Conservation (phyloP, 2,113 vertebrate species). For the Megaceryle torquata region DNA sequence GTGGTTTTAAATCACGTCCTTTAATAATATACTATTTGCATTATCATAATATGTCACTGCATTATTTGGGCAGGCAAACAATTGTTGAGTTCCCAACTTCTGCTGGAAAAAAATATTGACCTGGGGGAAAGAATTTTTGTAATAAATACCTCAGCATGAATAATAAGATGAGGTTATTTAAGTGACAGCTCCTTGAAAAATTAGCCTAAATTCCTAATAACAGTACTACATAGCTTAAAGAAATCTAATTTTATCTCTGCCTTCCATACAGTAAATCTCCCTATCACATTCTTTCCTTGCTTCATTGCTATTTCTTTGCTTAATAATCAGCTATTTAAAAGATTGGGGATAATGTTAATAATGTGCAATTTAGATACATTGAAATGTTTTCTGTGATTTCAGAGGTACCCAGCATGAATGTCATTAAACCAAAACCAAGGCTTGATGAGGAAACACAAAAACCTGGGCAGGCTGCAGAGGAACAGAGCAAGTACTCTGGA, state of each 20-base stretch:
- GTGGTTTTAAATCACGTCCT: slow-evolving; percentile 32
- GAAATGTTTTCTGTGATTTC: slow-evolving; percentile 20
- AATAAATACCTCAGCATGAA: slow-evolving; percentile 59
- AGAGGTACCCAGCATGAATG: background rate
- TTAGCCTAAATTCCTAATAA: slow-evolving; percentile 61
- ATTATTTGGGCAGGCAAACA: slow-evolving; percentile 13
- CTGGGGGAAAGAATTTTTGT: slow-evolving; percentile 32
- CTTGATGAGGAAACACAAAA: background rate
- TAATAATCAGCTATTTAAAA: slow-evolving; percentile 62
- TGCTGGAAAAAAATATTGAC: slow-evolving; percentile 37
- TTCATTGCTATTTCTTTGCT: slow-evolving; percentile 57
- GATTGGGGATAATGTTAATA: slow-evolving; percentile 54
- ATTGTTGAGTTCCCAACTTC: slow-evolving; percentile 30
- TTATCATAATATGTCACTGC: slow-evolving; percentile 3
- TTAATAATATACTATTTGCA: slow-evolving; percentile 27
- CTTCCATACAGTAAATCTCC: slow-evolving; percentile 59
- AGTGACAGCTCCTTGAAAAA: slow-evolving; percentile 53
- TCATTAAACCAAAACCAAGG: background rate
- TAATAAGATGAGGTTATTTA: slow-evolving; percentile 60
- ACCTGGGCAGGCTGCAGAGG: background rate
- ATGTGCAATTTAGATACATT: slow-evolving; percentile 44
- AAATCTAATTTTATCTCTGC: slow-evolving; percentile 70
- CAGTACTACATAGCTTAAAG: slow-evolving; percentile 56
- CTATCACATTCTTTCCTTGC: slow-evolving; percentile 48
- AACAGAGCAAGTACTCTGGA: background rate